Base-by-base conservation (phyloP, 2,113 vertebrate genomes). In the Calonectris borealis region DNA sequence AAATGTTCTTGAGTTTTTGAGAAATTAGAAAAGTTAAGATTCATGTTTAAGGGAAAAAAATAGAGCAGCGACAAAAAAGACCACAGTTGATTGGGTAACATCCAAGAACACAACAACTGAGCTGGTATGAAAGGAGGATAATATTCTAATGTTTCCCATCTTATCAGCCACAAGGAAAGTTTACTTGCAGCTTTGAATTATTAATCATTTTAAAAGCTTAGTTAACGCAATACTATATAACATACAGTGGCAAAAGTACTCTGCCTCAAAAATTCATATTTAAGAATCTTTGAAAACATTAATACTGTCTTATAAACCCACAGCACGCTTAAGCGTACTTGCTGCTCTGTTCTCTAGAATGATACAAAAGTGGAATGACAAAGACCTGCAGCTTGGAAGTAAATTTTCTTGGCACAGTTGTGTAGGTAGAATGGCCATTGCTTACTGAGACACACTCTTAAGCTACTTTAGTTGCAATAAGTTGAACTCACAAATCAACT, bases 261-360 rank as follows among this genome's bases (percentile, higher is more conserved):
- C 11, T 57, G 7, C 9, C 11, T 66, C 72, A 89, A 66, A 80
- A 94, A 40, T 10, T 75, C 2, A 0, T 73, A 5, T 83, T 44
- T 78, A 60, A 68, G 26, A 38, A 16, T 32, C 10, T 55, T 80
- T 72, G n/a, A 44, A 61, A 87, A 25, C 9, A 20, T 58, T 34
- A 38, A 22, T 42, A 26, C 16, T 91, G 9, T 55, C 9, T 48
- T 34, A 42, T 44, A 82, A 87, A 78, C 2, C 4, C 8, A 54
- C 15, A 54, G 8, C 6, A 46, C 1, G 1, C 10, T 42, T 58
- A 71, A 21, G 7, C 1, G 0, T 75, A 38, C 22, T 76, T 75
- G 18, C 19, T 34, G 2, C 8, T 36, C 18, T 76, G 11, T 42
- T 64, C 17, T 69, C 10, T 25, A 62, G 40, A 64, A 38, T 21